A percentile compares a stretch with the other conserved stretches of the same genome.
Conservation (phyloP, 2,888 invertebrate species). For the Trichopoda pennipes region DNA sequence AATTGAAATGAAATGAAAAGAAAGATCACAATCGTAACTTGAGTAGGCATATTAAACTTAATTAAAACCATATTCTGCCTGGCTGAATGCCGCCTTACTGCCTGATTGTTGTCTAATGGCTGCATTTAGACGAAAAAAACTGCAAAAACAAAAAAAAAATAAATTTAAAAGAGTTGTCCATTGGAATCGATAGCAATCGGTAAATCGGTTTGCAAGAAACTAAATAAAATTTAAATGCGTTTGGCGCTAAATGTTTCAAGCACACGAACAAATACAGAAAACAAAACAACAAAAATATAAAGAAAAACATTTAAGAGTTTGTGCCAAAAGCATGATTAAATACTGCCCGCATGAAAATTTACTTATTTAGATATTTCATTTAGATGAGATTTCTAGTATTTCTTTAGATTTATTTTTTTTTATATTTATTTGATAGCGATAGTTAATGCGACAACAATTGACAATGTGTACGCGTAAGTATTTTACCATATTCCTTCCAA, state of each 20-base stretch:
- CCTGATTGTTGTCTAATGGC: conserved; percentile 53
- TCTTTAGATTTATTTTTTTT: conserved; percentile 42
- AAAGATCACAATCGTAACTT: conserved; percentile 71
- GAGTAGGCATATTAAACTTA: conserved; percentile 72
- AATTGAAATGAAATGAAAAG: conserved; percentile 36
- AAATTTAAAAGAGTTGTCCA: conserved; percentile 65
- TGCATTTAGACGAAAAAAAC: conserved; percentile 27
- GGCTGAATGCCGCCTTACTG: conserved; percentile 43
- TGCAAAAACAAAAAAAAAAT: conserved; percentile 2
- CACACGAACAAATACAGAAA: background rate
- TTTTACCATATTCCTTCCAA: conserved; percentile 51
- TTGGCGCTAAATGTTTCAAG: conserved; percentile 25
- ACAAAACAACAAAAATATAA: background rate
- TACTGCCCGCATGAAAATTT: conserved; percentile 54
- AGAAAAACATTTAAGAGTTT: conserved; percentile 28
- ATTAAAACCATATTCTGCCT: conserved; percentile 70
- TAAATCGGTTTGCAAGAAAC: conserved; percentile 54
- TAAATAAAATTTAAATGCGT: conserved; percentile 55
- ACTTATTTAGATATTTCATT: conserved; percentile 44
- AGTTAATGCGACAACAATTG: conserved; percentile 61
- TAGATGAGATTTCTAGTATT: conserved; percentile 32
- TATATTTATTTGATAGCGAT: conserved; percentile 55
- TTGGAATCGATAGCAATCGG: conserved; percentile 62
- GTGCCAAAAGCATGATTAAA: conserved; percentile 57
- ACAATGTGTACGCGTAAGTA: conserved; percentile 48